These are phyloP conservation scores for Discoglossus pictus DNA, from an alignment of 2,797 vertebrate genomes.

Conservation along the genomic window DNA sequence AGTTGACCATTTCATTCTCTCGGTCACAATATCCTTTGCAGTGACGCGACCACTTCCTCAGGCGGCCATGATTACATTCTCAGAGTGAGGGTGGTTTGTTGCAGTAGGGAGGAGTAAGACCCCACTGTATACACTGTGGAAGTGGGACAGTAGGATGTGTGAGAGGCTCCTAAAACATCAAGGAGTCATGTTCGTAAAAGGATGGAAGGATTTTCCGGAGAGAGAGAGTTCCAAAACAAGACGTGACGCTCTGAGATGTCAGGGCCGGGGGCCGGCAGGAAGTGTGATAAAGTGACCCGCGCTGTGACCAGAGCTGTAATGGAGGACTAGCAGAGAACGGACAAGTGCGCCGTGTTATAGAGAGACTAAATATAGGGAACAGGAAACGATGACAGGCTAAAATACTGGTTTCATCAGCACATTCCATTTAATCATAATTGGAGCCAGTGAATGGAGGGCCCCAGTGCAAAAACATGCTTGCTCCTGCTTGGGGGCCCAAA, in stretches of 20 bases:
- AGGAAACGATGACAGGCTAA: too few relatives aligned
- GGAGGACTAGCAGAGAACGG: constrained; percentile 14
- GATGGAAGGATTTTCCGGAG: constrained; percentile 48
- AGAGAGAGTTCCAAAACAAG: constrained; percentile 50
- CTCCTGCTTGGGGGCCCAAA: too few relatives aligned
- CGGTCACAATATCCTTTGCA: too few relatives aligned
- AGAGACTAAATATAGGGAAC: constrained; percentile 35
- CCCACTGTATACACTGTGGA: constrained; percentile 38
- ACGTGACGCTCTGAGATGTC: constrained; percentile 42
- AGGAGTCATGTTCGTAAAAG: constrained; percentile 39
- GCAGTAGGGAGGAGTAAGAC: constrained; percentile 22
- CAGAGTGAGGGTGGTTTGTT: too few relatives aligned
- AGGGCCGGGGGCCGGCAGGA: constrained; percentile 36
- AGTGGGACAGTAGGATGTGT: constrained; percentile 42
- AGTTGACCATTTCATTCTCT: too few relatives aligned
- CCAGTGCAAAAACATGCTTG: too few relatives aligned
- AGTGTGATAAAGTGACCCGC: constrained; percentile 51
- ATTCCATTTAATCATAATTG: too few relatives aligned
- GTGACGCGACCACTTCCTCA: too few relatives aligned
- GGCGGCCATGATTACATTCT: too few relatives aligned
- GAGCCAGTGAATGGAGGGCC: too few relatives aligned
- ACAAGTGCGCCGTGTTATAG: too few relatives aligned
- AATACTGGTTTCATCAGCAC: too few relatives aligned
- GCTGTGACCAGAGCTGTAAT: constrained; percentile 18
- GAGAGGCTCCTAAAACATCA: constrained; percentile 43